phyloP scores from a whole-genome alignment of 2,797 vertebrate genomes.

The Vespertilio murinus region DNA sequence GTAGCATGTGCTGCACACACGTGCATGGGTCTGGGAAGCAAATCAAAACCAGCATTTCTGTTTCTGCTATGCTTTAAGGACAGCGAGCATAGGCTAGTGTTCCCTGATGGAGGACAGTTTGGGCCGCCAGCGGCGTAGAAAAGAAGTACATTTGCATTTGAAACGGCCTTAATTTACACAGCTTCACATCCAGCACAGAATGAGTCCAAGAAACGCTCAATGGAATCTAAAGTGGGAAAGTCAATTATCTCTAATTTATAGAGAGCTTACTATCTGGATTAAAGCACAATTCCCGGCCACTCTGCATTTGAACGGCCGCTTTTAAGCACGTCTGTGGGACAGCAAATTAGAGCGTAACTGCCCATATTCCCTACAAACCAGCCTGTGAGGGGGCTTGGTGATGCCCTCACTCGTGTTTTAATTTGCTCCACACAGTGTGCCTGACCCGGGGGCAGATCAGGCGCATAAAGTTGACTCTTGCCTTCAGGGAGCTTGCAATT shows the following conservation, averaged over 20 bases:
- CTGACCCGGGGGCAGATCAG: not conserved
- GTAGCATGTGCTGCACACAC: not conserved
- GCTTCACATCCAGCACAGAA: not conserved
- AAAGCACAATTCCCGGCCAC: not conserved
- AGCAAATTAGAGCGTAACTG: not conserved
- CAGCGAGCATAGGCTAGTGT: not conserved
- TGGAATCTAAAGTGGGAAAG: not conserved
- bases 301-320: not conserved
- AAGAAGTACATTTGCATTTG: not conserved
- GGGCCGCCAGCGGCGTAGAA: not conserved
- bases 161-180: constrained; percentile 7
- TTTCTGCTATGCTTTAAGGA: not conserved
- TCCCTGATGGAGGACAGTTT: not conserved
- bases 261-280: not conserved
- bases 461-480: not conserved
- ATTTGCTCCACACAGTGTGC: not conserved
- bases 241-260: not conserved
- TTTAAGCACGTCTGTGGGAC: not conserved
- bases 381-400: not conserved
- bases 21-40: not conserved
- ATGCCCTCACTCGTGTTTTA: not conserved
- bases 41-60: not conserved
- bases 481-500: not conserved
- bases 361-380: not conserved
- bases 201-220: not conserved